Evolutionary conservation across 2,113 vertebrate genomes (phyloP).

Genomic region (Phodopus roborovskii): DNA sequence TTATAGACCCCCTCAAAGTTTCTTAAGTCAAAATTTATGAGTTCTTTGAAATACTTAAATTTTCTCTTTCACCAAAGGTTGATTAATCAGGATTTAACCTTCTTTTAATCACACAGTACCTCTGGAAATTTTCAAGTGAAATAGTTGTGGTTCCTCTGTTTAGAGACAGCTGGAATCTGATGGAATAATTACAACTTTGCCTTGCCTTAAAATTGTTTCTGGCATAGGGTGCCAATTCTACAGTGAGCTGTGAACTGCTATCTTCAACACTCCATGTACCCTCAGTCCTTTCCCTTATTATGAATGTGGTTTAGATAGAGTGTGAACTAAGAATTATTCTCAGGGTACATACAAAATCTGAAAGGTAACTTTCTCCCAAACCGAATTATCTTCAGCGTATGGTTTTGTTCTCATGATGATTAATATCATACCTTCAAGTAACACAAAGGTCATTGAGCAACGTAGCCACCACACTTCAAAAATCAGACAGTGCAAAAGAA

Average conservation of each 20-base stretch:
- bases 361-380: constrained; percentile 83
- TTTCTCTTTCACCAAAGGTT: background rate
- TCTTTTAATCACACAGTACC: constrained; percentile 38
- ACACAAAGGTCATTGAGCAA: constrained; percentile 71
- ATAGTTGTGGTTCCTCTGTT: constrained; percentile 38
- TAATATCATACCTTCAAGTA: constrained; percentile 77
- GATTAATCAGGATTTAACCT: background rate
- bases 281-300: constrained; percentile 80
- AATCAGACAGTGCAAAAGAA: constrained; percentile 75
- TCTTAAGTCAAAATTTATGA: background rate
- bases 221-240: constrained; percentile 59
- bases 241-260: constrained; percentile 65
- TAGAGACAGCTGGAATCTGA: constrained; percentile 52
- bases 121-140: constrained; percentile 68
- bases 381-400: constrained; percentile 76
- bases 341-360: constrained; percentile 72
- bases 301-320: constrained; percentile 83
- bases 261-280: constrained; percentile 75
- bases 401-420: constrained; percentile 81
- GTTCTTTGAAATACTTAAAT: background rate
- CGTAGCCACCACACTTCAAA: constrained; percentile 63
- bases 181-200: constrained; percentile 62
- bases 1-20: background rate
- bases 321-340: constrained; percentile 84
- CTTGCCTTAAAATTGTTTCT: constrained; percentile 67